Evolutionary conservation across 2,113 vertebrate species (phyloP).

Genomic region (Peromyscus leucopus): DNA sequence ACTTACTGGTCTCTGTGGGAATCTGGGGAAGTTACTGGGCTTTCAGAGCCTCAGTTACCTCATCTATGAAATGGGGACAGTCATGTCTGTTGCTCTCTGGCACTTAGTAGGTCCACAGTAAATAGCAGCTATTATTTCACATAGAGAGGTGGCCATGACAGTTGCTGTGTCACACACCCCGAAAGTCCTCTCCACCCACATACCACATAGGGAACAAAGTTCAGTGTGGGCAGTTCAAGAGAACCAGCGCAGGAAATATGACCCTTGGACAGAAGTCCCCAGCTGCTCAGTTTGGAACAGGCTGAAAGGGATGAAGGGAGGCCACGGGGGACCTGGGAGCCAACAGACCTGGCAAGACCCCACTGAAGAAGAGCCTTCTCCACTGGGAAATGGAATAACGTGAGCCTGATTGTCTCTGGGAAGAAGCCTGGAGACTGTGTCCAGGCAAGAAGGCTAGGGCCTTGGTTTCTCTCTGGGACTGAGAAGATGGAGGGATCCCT

Average conservation of each 20-base stretch:
- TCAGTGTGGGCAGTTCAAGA: constrained; percentile 24
- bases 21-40: neutral
- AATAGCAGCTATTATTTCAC: neutral
- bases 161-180: neutral
- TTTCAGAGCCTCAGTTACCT: neutral
- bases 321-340: neutral
- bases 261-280: constrained; percentile 51
- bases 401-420: neutral
- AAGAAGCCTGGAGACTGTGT: neutral
- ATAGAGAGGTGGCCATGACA: neutral
- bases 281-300: constrained; percentile 69
- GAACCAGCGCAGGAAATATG: constrained; percentile 26
- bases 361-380: neutral
- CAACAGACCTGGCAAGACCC: neutral
- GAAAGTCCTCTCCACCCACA: neutral
- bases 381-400: neutral
- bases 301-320: constrained; percentile 17
- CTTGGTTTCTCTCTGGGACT: neutral
- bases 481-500: neutral
- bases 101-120: neutral
- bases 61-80: constrained; percentile 34
- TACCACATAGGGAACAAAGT: neutral
- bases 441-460: neutral
- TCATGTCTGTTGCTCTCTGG: neutral
- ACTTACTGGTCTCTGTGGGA: neutral